A percentile compares a stretch with the other conserved stretches of the same genome.
Conservation (phyloP, 2,113 vertebrate genomes). For the Eptesicus fuscus region DNA sequence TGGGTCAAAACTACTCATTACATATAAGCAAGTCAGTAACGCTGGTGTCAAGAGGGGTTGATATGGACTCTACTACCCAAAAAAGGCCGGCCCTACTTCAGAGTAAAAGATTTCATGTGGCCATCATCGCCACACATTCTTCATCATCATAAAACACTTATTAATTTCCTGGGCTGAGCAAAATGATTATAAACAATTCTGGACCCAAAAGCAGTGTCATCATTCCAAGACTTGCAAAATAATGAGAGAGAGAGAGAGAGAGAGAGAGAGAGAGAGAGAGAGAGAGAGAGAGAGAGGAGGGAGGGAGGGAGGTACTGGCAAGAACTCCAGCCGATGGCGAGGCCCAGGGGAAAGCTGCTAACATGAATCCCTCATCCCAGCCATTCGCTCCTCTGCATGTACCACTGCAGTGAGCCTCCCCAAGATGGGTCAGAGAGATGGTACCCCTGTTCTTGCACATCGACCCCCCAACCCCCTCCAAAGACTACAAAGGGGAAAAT, state of each 20-base stretch:
- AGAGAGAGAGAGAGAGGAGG: background rate
- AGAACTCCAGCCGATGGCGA: background rate
- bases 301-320: background rate
- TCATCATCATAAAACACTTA: background rate
- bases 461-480: background rate
- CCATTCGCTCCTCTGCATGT: fast-evolving
- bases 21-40: background rate
- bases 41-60: background rate
- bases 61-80: background rate
- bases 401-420: background rate
- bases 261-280: background rate
- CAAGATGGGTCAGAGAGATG: background rate
- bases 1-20: background rate
- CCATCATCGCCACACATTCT: background rate
- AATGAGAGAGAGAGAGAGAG: background rate
- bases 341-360: background rate
- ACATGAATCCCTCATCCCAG: too few species aligned
- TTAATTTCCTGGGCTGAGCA: background rate
- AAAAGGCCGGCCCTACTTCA: background rate
- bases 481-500: background rate
- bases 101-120: background rate
- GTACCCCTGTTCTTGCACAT: background rate
- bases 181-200: background rate
- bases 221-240: background rate
- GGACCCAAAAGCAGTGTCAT: background rate